Percentiles rank a stretch among this genome's conserved stretches.
These are phyloP conservation scores for Balearica regulorum DNA, from an alignment of 2,797 vertebrate genomes.

Conservation along the genomic window DNA sequence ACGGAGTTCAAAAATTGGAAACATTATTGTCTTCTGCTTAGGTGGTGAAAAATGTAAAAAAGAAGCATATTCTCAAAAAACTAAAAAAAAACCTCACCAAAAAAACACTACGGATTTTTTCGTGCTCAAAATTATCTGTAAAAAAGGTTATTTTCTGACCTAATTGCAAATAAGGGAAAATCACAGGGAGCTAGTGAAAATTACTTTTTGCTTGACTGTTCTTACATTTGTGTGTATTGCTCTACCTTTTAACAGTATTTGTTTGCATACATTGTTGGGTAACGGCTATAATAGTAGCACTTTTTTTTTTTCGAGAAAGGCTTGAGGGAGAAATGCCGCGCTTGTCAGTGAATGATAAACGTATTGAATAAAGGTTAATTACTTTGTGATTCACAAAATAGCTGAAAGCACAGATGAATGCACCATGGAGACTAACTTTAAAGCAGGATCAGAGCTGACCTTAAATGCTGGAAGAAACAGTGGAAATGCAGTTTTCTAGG, in stretches of 20 bases:
- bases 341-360: conserved; percentile 43
- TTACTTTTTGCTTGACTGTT: background rate
- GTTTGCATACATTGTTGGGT: background rate
- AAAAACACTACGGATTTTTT: background rate
- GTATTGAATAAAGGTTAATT: conserved; percentile 58
- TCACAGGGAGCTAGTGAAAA: background rate
- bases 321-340: conserved; percentile 9
- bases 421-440: background rate
- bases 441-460: background rate
- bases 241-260: background rate
- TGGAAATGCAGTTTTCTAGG: background rate
- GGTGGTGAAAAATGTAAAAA: background rate
- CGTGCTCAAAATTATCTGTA: background rate
- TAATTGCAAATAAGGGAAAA: background rate
- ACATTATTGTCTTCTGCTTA: background rate
- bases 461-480: background rate
- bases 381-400: conserved; percentile 37
- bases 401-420: background rate
- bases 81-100: background rate
- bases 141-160: background rate
- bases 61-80: background rate
- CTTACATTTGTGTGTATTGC: background rate
- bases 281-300: background rate
- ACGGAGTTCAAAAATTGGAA: background rate
- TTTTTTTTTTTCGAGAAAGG: background rate